phyloP scores from a whole-genome alignment of 2,888 invertebrate genomes.

The Chalcosyrphus nemorum region DNA sequence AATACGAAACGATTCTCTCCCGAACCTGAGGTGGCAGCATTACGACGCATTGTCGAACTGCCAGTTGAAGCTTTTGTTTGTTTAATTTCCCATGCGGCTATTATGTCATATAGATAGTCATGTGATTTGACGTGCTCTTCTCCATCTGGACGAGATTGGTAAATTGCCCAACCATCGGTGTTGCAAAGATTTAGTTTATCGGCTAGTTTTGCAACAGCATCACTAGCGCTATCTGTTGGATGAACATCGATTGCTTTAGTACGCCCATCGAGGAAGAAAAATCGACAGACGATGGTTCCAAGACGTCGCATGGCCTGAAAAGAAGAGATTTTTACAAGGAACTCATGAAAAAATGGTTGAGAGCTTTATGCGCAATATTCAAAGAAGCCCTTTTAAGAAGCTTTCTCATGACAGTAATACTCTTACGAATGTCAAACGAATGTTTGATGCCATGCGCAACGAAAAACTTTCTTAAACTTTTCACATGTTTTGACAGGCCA shows the following conservation, averaged over 20 bases:
- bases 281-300: conserved; percentile 95
- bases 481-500: no score
- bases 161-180: conserved; percentile 97
- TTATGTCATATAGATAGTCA: conserved; percentile 96
- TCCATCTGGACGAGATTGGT: conserved; percentile 92
- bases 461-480: no score
- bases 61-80: conserved; percentile 84
- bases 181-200: conserved; percentile 92
- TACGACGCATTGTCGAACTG: conserved; percentile 83
- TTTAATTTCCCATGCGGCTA: conserved; percentile 95
- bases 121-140: conserved; percentile 96
- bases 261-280: conserved; percentile 96
- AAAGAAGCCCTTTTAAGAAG: no score
- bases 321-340: not conserved
- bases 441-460: no score
- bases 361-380: no score
- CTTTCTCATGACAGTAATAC: no score
- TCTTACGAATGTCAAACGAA: no score
- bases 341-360: no score
- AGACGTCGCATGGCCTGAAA: conserved; percentile 92
- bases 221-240: conserved; percentile 96
- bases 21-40: conserved; percentile 88
- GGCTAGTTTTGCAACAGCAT: conserved; percentile 93
- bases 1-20: conserved; percentile 96
- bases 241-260: conserved; percentile 98